A percentile compares a stretch with the other conserved stretches of the same genome.
Evolutionary conservation across 2,113 vertebrate genomes (phyloP).

Genomic region (Chlorodrepanis virens): DNA sequence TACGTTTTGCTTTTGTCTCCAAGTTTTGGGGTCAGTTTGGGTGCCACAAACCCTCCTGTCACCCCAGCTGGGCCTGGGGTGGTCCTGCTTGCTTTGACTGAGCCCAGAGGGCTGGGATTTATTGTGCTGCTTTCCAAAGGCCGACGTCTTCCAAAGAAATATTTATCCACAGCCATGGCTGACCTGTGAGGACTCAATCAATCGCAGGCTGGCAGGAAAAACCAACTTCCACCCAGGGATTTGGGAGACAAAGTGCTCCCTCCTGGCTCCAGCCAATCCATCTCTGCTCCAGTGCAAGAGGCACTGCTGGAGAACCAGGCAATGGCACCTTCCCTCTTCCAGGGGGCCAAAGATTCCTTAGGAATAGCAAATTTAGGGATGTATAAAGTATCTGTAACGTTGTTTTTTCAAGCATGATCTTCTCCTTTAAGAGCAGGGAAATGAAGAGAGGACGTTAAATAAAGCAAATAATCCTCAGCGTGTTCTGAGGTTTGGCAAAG

Average conservation of each 20-base stretch:
- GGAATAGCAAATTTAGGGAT: neutral
- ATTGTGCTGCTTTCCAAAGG: constrained; percentile 5
- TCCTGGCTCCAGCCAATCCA: constrained; percentile 16
- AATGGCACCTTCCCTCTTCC: neutral
- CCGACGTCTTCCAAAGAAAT: constrained; percentile 47
- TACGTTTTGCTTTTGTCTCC: rapidly evolving
- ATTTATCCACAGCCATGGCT: constrained; percentile 36
- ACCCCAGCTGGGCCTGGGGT: neutral
- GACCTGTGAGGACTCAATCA: constrained; percentile 61
- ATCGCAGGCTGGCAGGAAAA: neutral
- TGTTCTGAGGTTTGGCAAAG: neutral
- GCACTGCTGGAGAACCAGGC: neutral
- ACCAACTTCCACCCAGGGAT: constrained; percentile 22
- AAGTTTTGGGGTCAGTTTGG: neutral
- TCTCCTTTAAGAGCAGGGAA: neutral
- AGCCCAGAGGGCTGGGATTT: neutral
- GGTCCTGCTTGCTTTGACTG: neutral
- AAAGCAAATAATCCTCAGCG: constrained; percentile 12
- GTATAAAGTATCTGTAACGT: neutral
- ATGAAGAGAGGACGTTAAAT: neutral
- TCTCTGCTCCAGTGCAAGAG: constrained; percentile 19
- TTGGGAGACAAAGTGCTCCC: constrained; percentile 48
- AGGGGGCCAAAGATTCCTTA: neutral
- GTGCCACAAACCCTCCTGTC: neutral
- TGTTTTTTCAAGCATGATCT: neutral